Base-by-base conservation (phyloP, 2,797 vertebrate species). In the Cephalopachus bancanus region DNA sequence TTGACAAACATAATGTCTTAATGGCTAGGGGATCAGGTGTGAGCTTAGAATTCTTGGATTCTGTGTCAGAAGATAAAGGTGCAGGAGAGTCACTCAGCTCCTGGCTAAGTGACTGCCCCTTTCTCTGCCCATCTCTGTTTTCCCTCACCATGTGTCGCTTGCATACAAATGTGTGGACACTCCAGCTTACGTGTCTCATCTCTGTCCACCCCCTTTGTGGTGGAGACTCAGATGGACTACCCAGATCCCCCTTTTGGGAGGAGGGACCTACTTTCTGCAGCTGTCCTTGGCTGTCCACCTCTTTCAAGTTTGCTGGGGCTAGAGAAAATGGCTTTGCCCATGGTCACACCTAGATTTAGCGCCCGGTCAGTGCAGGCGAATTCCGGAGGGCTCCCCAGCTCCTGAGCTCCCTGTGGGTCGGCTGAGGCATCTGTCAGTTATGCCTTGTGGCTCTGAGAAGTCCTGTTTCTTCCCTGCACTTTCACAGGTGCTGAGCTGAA, bases 111-210 rank as follows among this genome's bases (percentile, higher is more conserved):
- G 55, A 15, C 67, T 62, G 28, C 22, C n/a, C 51, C 67, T 17
- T 85, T 88, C 71, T 53, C 26, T 30, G 51, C 37, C 64, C 1
- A 0, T 17, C 26, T 86, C 62, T 5, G 3, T 44, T 28, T 4
- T 30, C 49, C 1, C 22, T 78, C 33, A 26, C 71, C 1, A 0
- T 22, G n/a, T 19, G 53, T 10, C n/a, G 16, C 12, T n/a, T 6
- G 7, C 26, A 16, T 5, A 30, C 1, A 37, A 1, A 1, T 0
- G 0, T 20, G 19, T 15, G 26, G 69, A 64, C 1, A 1, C 30
- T 6, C 84, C 28, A 49, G n/a, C 69, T 7, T 33, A 12, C 1
- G 0, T 76, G 44, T 83, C 83, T 57, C 44, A 22, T 16, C 53
- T 57, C 44, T n/a, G 19, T 20, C n/a, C 14, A 15, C n/a, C 7